Conservation (phyloP, 2,113 vertebrate genomes). For the Lophotis ruficrista region DNA sequence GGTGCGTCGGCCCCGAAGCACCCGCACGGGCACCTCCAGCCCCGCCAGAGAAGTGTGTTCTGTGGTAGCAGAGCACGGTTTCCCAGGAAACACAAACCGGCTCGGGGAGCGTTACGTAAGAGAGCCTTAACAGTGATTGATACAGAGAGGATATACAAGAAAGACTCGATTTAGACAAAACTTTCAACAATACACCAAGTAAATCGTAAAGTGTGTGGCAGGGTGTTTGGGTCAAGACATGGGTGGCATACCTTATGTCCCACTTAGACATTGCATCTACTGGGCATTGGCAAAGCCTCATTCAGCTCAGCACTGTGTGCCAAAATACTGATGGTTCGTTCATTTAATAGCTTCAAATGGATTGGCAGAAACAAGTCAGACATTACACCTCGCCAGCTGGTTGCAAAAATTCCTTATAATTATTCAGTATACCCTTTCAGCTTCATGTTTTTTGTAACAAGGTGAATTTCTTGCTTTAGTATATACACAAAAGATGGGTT, state of each 20-base stretch:
- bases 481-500: background rate
- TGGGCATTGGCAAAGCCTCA: rapidly evolving
- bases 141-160: too few relatives aligned
- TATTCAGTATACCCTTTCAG: background rate
- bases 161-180: background rate
- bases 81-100: rapidly evolving
- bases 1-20: rapidly evolving
- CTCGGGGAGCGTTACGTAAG: rapidly evolving
- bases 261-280: rapidly evolving
- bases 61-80: background rate
- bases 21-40: rapidly evolving
- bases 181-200: background rate
- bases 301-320: too few relatives aligned
- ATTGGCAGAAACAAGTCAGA: background rate
- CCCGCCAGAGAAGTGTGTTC: rapidly evolving
- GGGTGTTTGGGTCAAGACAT: background rate
- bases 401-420: background rate
- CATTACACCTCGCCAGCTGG: rapidly evolving
- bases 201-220: too few relatives aligned
- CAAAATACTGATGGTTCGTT: background rate
- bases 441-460: background rate
- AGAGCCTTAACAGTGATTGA: background rate
- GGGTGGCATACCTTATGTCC: rapidly evolving
- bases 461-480: background rate
- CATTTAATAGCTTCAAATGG: background rate